These are phyloP conservation scores for Zonotrichia leucophrys DNA, from an alignment of 2,113 vertebrate species.

Conservation along the genomic window DNA sequence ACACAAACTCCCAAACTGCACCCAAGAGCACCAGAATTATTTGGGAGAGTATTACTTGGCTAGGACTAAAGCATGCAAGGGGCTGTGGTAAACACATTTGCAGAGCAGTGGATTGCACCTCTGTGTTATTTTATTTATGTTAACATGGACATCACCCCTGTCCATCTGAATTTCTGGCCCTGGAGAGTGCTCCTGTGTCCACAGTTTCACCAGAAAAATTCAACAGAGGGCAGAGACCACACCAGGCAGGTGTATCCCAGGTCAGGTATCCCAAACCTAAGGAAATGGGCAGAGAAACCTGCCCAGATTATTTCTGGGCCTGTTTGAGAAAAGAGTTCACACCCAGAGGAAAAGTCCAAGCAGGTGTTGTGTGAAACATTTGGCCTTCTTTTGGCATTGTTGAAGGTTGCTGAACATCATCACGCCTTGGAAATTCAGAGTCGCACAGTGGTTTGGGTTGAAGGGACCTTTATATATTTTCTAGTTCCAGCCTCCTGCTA, in stretches of 20 bases:
- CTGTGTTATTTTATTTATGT: neutral
- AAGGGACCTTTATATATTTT: neutral
- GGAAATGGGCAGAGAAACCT: neutral
- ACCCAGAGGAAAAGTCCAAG: neutral
- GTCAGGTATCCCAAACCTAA: neutral
- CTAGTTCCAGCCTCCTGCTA: neutral
- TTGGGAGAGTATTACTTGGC: neutral
- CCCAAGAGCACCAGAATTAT: neutral
- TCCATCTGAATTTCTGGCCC: neutral
- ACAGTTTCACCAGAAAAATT: neutral
- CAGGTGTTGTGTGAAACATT: neutral
- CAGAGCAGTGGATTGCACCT: neutral
- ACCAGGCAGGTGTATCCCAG: neutral
- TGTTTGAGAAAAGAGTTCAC: neutral
- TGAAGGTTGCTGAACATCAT: neutral
- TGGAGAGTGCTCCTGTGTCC: neutral
- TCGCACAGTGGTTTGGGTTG: neutral
- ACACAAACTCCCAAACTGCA: neutral
- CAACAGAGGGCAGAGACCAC: neutral
- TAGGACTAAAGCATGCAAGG: neutral
- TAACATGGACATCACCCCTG: neutral
- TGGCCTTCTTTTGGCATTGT: neutral
- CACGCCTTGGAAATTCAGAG: fast-evolving
- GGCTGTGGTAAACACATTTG: neutral
- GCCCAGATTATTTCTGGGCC: neutral